Conservation (phyloP, 2,113 vertebrate genomes). For the Protobothrops flavoviridis region DNA sequence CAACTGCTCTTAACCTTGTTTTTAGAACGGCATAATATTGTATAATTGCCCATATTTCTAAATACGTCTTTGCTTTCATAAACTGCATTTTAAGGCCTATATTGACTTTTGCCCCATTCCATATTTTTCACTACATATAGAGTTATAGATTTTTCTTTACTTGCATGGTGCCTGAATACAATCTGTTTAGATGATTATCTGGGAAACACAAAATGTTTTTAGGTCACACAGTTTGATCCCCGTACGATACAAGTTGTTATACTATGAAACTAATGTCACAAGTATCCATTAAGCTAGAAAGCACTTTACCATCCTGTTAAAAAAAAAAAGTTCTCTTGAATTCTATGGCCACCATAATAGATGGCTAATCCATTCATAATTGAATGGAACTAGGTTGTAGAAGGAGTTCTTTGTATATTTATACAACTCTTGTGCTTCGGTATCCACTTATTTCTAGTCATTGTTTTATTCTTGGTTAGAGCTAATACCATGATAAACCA, state of each 20-base stretch:
- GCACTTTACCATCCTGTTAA: not conserved
- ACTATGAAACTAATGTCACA: not conserved
- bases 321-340: not conserved
- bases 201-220: not conserved
- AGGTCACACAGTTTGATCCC: not conserved
- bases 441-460: not conserved
- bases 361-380: not conserved
- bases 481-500: slow-evolving; percentile 44
- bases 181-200: not conserved
- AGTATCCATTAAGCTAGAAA: not conserved
- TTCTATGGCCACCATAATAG: not conserved
- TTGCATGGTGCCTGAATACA: not conserved
- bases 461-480: slow-evolving; percentile 14
- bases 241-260: not conserved
- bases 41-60: not conserved
- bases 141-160: not conserved
- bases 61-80: not conserved
- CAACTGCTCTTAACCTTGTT: not conserved
- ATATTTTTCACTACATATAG: not conserved
- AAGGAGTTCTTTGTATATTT: not conserved
- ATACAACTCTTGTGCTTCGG: not conserved
- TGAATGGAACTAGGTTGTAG: not conserved
- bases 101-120: not conserved
- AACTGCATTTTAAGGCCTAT: not conserved
- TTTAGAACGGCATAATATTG: not conserved